Evolutionary conservation across 2,113 vertebrate genomes (phyloP).

Genomic region (Neogobius melanostomus): DNA sequence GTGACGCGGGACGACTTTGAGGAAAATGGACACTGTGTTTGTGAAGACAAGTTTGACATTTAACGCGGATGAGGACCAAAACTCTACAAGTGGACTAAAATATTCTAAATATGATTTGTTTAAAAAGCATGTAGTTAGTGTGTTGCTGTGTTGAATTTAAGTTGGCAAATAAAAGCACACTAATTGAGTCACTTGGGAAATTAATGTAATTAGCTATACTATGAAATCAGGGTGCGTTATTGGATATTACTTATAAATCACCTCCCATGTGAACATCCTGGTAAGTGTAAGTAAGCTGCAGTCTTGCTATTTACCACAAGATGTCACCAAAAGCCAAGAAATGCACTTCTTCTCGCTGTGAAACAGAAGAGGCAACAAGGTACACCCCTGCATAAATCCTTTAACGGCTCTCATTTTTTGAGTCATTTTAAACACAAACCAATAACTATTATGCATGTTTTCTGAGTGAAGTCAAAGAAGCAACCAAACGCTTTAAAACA

Average conservation of each 20-base stretch:
- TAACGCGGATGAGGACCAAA: conserved; percentile 55
- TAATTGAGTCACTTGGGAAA: neutral
- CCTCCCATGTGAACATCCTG: too few relatives aligned
- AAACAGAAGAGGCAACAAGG: too few relatives aligned
- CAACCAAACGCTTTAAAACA: conserved; percentile 46
- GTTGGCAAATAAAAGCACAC: neutral
- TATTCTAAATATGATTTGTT: neutral
- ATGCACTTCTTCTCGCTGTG: too few relatives aligned
- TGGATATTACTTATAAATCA: too few relatives aligned
- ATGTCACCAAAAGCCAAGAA: neutral
- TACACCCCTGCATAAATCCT: too few relatives aligned
- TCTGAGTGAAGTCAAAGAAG: conserved; percentile 5
- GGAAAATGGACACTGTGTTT: conserved; percentile 93
- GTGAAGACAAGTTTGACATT: conserved; percentile 98
- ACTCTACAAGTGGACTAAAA: neutral
- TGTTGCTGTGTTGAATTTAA: neutral
- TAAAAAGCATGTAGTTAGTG: neutral
- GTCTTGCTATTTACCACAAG: neutral
- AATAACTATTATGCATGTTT: neutral
- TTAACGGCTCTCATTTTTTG: too few relatives aligned
- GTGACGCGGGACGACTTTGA: conserved; percentile 97
- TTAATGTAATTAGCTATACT: too few relatives aligned
- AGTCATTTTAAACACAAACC: neutral
- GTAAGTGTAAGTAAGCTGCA: neutral
- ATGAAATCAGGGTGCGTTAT: too few relatives aligned